Percentiles rank a stretch among this genome's conserved stretches.
These are phyloP conservation scores for Triops cancriformis DNA, from an alignment of 1,140 invertebrate species.

Conservation along the genomic window DNA sequence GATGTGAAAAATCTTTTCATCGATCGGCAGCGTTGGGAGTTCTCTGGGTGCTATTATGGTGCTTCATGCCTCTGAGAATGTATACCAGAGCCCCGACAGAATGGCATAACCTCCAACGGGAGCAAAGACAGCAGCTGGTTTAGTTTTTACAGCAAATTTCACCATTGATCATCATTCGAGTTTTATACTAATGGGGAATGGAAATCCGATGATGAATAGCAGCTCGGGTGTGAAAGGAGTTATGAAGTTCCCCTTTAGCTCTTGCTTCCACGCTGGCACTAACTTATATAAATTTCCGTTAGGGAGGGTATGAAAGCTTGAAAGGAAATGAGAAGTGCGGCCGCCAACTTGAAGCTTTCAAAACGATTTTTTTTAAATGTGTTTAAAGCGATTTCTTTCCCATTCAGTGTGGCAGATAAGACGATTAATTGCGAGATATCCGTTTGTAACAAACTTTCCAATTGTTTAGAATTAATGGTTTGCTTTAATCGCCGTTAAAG, in stretches of 20 bases:
- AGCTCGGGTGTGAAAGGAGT: conserved; percentile 12
- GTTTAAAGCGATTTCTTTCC: not conserved
- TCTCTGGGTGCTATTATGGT: not conserved
- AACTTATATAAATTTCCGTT: conserved; percentile 7
- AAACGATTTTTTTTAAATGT: not conserved
- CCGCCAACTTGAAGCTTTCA: not conserved
- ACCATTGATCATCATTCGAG: conserved; percentile 8
- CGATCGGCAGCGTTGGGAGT: not conserved
- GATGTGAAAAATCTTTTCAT: not conserved
- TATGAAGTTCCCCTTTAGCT: not conserved
- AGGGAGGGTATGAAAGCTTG: not conserved
- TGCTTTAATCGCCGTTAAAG: too few species aligned
- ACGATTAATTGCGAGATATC: not conserved
- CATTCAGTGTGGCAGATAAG: not conserved
- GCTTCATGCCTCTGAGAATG: not conserved
- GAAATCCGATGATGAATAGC: conserved; percentile 13
- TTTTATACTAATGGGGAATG: conserved; percentile 11
- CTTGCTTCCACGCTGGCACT: not conserved
- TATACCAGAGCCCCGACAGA: not conserved
- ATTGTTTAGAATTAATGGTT: too few species aligned
- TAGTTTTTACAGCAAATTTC: conserved; percentile 1
- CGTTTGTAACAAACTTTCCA: not conserved
- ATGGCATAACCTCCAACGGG: not conserved
- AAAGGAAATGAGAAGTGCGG: conserved; percentile 9
- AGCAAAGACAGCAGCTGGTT: not conserved